Base-by-base conservation (phyloP, 2,888 invertebrate genomes). In the Mylabris sibirica region DNA sequence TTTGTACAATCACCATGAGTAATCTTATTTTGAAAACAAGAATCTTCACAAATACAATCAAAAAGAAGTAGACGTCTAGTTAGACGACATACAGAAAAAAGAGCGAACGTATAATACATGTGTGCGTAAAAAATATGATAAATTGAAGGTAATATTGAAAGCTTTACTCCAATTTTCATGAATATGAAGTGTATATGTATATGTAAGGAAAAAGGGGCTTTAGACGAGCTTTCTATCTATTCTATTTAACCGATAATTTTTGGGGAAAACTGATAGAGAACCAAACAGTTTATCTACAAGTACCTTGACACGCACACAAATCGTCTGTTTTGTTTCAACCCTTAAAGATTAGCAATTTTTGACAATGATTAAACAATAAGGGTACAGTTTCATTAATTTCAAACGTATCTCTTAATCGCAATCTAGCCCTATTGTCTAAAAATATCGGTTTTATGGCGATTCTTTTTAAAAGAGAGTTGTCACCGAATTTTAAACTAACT, bases 191-290 rank as follows among this genome's bases (percentile, higher is more conserved):
- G 20, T 44, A 44, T 20, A 20, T 11, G 9, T 49, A 2, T 20
- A 2, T 1, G 20, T 65, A 67, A n/a, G n/a, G n/a, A 69, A 67
- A 26, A 67, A 63, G 65, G 67, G 67, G 70, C 70, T 70, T 68
- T 63, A 53, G 63, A 63, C 63, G 64, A 65, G 49, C 49, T 49
- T 49, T 49, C 49, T 20, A 3, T 22, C 49, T 49, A 70, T 70
- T 70, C 68, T 68, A 70, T 70, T n/a, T 70, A 70, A 68, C 60
- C 65, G 70, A 70, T 70, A 67, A 70, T 68, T 68, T 63, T 65
- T 63, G 49, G 22, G 63, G 65, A 65, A 70, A 69, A 70, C n/a
- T n/a, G n/a, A n/a, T n/a, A n/a, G n/a, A n/a, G n/a, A n/a, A n/a
- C n/a, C n/a, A n/a, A n/a, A n/a, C n/a, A n/a, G n/a, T n/a, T n/a